Percentiles rank a stretch among this genome's conserved stretches.
These are phyloP conservation scores for Encarsia formosa DNA, from an alignment of 2,888 invertebrate genomes.

Conservation along the genomic window DNA sequence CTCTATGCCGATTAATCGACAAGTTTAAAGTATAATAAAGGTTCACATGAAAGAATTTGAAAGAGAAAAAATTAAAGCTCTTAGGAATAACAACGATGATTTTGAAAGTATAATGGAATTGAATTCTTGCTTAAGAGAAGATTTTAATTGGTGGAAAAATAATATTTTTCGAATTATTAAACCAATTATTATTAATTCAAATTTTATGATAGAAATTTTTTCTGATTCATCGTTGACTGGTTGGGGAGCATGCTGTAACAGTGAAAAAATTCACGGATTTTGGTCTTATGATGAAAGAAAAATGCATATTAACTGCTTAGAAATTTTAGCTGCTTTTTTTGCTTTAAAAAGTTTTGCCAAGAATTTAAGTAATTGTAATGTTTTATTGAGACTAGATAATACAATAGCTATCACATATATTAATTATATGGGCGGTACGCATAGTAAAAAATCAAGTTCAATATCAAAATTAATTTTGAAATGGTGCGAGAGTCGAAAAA, in stretches of 20 bases:
- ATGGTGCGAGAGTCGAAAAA: slow-evolving; percentile 20
- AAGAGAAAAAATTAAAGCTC: neutral
- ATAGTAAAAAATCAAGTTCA: slow-evolving; percentile 19
- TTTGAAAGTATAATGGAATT: neutral
- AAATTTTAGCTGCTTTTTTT: slow-evolving; percentile 2
- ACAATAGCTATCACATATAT: slow-evolving; percentile 30
- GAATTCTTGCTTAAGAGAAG: neutral
- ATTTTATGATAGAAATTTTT: slow-evolving; percentile 5
- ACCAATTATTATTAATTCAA: neutral
- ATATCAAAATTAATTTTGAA: slow-evolving; percentile 26
- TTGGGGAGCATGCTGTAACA: neutral
- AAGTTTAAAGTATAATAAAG: no score
- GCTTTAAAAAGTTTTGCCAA: slow-evolving; percentile 3
- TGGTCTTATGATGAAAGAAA: neutral
- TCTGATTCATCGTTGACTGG: neutral
- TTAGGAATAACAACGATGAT: neutral
- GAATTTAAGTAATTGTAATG: slow-evolving; percentile 14
- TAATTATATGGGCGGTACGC: slow-evolving; percentile 30
- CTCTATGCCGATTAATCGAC: no score
- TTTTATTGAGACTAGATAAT: slow-evolving; percentile 30
- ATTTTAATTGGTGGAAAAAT: neutral
- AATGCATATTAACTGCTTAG: slow-evolving; percentile 1
- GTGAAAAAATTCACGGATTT: neutral
- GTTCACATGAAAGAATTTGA: slow-evolving; percentile 8
- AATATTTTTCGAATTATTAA: neutral